Percentiles rank a stretch among this genome's conserved stretches.
phyloP scores from a whole-genome alignment of 2,113 vertebrate species.

The Lepus europaeus region DNA sequence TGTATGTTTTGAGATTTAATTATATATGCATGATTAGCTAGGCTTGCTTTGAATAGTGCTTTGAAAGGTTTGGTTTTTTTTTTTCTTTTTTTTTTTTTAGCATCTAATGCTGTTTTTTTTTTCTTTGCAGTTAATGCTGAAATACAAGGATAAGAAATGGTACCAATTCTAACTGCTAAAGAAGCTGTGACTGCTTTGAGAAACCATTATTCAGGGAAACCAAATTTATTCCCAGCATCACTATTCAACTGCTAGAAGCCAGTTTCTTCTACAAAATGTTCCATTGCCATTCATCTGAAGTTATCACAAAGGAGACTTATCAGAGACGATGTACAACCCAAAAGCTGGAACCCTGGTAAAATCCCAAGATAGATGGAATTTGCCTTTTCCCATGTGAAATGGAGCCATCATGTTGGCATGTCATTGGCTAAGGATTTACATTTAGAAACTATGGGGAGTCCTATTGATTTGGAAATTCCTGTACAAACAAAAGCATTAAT shows the following conservation, averaged over 20 bases:
- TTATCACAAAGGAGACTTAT: slow-evolving; percentile 73
- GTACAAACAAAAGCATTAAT: slow-evolving; percentile 94
- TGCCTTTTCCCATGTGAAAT: slow-evolving; percentile 77
- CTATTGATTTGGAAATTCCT: slow-evolving; percentile 85
- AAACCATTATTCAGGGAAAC: slow-evolving; percentile 85
- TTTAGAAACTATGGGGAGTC: slow-evolving; percentile 86
- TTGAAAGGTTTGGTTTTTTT: neutral
- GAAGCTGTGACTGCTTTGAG: slow-evolving; percentile 82
- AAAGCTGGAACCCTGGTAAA: slow-evolving; percentile 68
- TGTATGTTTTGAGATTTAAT: slow-evolving; percentile 48
- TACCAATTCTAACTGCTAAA: slow-evolving; percentile 95
- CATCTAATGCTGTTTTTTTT: slow-evolving; percentile 46
- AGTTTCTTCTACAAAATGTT: slow-evolving; percentile 85
- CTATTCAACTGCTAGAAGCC: slow-evolving; percentile 83
- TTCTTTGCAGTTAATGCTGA: slow-evolving; percentile 96
- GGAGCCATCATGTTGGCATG: slow-evolving; percentile 86
- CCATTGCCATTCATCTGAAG: slow-evolving; percentile 82
- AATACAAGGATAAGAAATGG: slow-evolving; percentile 99
- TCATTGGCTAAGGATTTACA: slow-evolving; percentile 83
- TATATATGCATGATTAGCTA: slow-evolving; percentile 33
- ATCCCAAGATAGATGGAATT: slow-evolving; percentile 71
- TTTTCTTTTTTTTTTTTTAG: neutral
- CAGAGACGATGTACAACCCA: slow-evolving; percentile 73
- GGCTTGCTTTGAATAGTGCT: neutral
- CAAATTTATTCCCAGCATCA: slow-evolving; percentile 86